Conservation (phyloP, 1,140 invertebrate genomes). For the Melipona quadrifasciata region DNA sequence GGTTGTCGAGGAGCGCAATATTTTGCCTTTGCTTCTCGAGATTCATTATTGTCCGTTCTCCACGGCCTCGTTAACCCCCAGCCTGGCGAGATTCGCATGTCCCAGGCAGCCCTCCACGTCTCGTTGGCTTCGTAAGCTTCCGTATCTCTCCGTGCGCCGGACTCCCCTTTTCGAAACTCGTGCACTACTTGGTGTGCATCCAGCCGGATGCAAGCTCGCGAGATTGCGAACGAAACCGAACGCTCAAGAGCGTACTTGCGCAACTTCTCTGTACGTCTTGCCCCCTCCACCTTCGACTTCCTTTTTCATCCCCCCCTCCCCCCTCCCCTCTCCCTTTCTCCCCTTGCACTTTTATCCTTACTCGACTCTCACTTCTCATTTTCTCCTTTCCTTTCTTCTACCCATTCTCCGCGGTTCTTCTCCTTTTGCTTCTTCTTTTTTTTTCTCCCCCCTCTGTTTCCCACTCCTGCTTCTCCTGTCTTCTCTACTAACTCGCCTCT, state of each 20-base stretch:
- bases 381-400: neutral
- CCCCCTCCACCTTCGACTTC: neutral
- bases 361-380: neutral
- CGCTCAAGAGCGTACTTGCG: slow-evolving; percentile 42
- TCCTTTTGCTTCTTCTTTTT: neutral
- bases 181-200: slow-evolving; percentile 44
- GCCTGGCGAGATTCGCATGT: slow-evolving; percentile 30
- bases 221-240: slow-evolving; percentile 51
- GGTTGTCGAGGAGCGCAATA: slow-evolving; percentile 32
- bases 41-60: slow-evolving; percentile 57
- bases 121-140: slow-evolving; percentile 47
- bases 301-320: too few species aligned
- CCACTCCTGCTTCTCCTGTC: neutral
- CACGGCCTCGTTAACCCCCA: slow-evolving; percentile 52
- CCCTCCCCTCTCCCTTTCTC: too few species aligned
- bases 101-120: slow-evolving; percentile 19
- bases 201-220: slow-evolving; percentile 44
- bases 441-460: neutral
- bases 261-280: slow-evolving; percentile 9
- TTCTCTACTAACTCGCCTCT: neutral
- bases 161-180: slow-evolving; percentile 43
- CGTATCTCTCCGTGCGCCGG: slow-evolving; percentile 11
- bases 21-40: slow-evolving; percentile 48
- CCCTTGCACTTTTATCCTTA: neutral
- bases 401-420: neutral